These are phyloP conservation scores for Hycleus phaleratus DNA, from an alignment of 1,140 invertebrate species.

Conservation along the genomic window DNA sequence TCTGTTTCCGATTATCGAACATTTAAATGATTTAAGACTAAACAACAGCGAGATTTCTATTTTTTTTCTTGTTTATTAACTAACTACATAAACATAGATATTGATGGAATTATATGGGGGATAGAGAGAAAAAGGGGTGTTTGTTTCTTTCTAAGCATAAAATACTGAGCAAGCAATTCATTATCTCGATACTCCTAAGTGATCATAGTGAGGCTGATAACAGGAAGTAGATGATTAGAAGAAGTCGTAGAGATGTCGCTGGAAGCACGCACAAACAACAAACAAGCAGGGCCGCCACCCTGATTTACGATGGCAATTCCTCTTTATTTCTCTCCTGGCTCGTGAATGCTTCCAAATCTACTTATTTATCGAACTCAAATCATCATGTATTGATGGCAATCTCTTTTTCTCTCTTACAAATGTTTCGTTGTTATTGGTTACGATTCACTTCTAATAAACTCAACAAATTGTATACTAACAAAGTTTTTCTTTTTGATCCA, in stretches of 20 bases:
- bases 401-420: neutral
- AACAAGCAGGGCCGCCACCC: constrained; percentile 18
- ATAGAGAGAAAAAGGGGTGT: no score
- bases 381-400: constrained; percentile 19
- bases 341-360: constrained; percentile 30
- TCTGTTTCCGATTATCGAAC: constrained; percentile 22
- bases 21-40: neutral
- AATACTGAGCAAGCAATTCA: constrained; percentile 11
- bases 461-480: no score
- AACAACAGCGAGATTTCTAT: neutral
- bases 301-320: constrained; percentile 34
- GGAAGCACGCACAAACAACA: constrained; percentile 26
- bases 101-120: no score
- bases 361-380: constrained; percentile 37
- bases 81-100: no score
- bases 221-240: constrained; percentile 22
- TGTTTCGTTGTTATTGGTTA: no score
- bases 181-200: constrained; percentile 8
- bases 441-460: no score
- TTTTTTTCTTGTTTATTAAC: no score
- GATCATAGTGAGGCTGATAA: constrained; percentile 14
- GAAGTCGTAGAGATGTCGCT: constrained; percentile 22
- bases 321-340: constrained; percentile 39
- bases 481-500: no score
- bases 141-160: no score